Percentiles rank a stretch among this genome's conserved stretches.
Conservation (phyloP, 2,888 invertebrate species). For the Drosophila rubida region DNA sequence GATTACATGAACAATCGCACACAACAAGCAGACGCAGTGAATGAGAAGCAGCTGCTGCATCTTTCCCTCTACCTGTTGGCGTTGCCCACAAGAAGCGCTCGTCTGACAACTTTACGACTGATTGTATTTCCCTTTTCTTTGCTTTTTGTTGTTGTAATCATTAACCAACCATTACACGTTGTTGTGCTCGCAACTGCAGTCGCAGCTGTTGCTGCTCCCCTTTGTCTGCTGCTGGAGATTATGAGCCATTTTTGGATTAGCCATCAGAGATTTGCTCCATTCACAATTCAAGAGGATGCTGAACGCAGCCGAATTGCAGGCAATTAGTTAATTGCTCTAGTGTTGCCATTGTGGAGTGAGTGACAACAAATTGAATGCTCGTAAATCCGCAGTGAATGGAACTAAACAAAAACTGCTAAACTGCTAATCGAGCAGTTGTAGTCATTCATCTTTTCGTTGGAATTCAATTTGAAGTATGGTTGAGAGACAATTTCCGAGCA, state of each 20-base stretch:
- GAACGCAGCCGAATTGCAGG: slow-evolving; percentile 34
- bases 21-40: slow-evolving; percentile 13
- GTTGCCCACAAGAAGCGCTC: slow-evolving; percentile 21
- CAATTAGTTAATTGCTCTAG: slow-evolving; percentile 40
- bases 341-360: neutral
- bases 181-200: slow-evolving; percentile 41
- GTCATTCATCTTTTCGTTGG: slow-evolving; percentile 2
- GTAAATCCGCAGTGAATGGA: neutral
- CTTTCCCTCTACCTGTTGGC: slow-evolving; percentile 5
- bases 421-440: neutral
- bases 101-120: slow-evolving; percentile 60
- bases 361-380: neutral
- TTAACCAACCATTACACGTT: slow-evolving; percentile 70
- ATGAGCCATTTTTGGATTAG: slow-evolving; percentile 50
- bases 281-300: slow-evolving; percentile 14
- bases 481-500: slow-evolving; percentile 21
- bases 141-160: slow-evolving; percentile 53
- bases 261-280: slow-evolving; percentile 39
- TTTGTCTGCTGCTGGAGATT: slow-evolving; percentile 34
- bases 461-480: slow-evolving; percentile 26
- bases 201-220: slow-evolving; percentile 31
- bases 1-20: slow-evolving; percentile 63
- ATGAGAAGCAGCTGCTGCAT: slow-evolving; percentile 42
- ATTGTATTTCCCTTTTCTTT: slow-evolving; percentile 49
- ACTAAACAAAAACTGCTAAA: neutral